Evolutionary conservation across 2,888 invertebrate genomes (phyloP).

Genomic region (Toxonevra muliebris): DNA sequence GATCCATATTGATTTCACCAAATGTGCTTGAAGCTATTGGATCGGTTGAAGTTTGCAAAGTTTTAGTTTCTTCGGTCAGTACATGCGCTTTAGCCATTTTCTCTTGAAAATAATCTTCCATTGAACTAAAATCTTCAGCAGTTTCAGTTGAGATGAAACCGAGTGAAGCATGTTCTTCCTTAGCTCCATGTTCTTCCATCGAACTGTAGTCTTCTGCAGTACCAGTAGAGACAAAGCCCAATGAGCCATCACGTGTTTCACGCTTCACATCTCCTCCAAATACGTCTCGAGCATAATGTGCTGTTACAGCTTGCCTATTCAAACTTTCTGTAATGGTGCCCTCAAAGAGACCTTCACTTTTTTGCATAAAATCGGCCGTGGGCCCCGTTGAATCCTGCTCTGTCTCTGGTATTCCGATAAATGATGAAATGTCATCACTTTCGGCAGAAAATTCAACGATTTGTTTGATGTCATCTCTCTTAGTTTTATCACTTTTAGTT

Average conservation of each 20-base stretch:
- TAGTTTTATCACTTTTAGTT: slow-evolving; percentile 14
- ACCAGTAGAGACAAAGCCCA: slow-evolving; percentile 58
- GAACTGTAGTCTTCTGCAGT: slow-evolving; percentile 56
- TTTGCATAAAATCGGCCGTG: slow-evolving; percentile 33
- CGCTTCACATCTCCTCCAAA: slow-evolving; percentile 40
- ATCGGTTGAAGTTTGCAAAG: slow-evolving; percentile 47
- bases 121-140: slow-evolving; percentile 59
- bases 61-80: slow-evolving; percentile 42
- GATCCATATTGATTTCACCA: slow-evolving; percentile 50
- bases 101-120: slow-evolving; percentile 60
- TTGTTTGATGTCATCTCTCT: slow-evolving; percentile 14
- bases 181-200: slow-evolving; percentile 51
- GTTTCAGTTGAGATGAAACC: slow-evolving; percentile 60
- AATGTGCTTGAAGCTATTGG: slow-evolving; percentile 42
- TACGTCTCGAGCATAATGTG: slow-evolving; percentile 48
- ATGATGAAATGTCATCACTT: slow-evolving; percentile 53
- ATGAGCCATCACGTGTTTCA: slow-evolving; percentile 49
- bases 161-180: slow-evolving; percentile 54
- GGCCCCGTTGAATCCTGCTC: neutral
- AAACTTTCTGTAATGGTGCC: slow-evolving; percentile 47
- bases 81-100: slow-evolving; percentile 50
- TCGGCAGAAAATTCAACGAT: slow-evolving; percentile 10
- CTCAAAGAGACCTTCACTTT: slow-evolving; percentile 43
- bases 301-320: slow-evolving; percentile 51
- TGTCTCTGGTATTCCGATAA: slow-evolving; percentile 56